phyloP scores from a whole-genome alignment of 2,797 vertebrate genomes.

The Acipenser oxyrinchus region DNA sequence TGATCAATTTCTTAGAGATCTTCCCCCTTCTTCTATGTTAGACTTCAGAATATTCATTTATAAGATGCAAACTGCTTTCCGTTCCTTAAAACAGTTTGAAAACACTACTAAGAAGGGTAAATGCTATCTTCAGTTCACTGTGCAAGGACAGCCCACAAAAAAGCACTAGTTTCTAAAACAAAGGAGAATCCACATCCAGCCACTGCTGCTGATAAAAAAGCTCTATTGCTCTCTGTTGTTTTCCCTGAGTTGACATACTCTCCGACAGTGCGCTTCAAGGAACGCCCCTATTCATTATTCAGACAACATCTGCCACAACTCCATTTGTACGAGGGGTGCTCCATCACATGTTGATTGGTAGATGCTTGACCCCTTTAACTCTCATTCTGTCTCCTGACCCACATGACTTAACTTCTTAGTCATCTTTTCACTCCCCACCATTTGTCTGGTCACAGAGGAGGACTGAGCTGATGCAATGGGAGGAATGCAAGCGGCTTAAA shows the following conservation, averaged over 20 bases:
- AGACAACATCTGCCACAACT: constrained; percentile 77
- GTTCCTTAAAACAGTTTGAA: constrained; percentile 27
- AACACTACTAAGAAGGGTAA: constrained; percentile 16
- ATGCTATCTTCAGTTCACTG: constrained; percentile 39
- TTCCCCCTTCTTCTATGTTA: constrained; percentile 25
- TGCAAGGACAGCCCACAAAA: constrained; percentile 44
- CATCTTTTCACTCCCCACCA: constrained; percentile 51
- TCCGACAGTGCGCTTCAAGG: constrained; percentile 57
- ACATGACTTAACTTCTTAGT: constrained; percentile 59
- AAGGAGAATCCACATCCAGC: constrained; percentile 39
- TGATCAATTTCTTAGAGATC: constrained; percentile 41
- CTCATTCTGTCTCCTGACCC: constrained; percentile 48
- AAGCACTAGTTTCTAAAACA: constrained; percentile 37
- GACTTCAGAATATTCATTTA: constrained; percentile 19
- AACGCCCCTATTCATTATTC: constrained; percentile 73
- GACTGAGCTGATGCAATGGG: constrained; percentile 34
- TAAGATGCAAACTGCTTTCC: not conserved
- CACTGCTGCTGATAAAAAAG: constrained; percentile 60
- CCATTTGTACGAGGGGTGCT: constrained; percentile 57
- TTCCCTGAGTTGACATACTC: constrained; percentile 66
- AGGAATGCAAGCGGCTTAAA: constrained; percentile 29
- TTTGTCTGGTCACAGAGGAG: constrained; percentile 31
- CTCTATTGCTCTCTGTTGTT: constrained; percentile 53
- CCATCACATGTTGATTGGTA: constrained; percentile 69
- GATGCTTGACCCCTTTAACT: constrained; percentile 52